Evolutionary conservation across 2,888 invertebrate genomes (phyloP), one percentile per base, ranked within the genome.

Genomic region (Brachylomia viminalis): DNA sequence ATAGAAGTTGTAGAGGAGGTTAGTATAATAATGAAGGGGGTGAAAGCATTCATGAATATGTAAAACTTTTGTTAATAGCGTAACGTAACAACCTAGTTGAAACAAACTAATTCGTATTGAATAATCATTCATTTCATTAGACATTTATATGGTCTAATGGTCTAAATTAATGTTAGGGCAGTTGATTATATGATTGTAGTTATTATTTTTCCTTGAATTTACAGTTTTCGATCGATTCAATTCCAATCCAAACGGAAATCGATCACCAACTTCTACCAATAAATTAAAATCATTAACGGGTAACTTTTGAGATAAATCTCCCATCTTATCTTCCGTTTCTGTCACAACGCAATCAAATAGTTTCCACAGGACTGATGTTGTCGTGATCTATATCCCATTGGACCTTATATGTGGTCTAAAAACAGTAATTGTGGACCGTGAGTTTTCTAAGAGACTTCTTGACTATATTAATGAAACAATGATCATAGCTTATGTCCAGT

Each of bases 231-330:
- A n/a, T 61, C 33, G 49, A 74, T 61, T 70, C 47, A 15, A 80
- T 67, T 45, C 45, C 20, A 52, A 80, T 72, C 8, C 52, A 45
- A 61, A 52, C 5, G 33, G 2, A 64, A 75, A 61, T 71, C 33
- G 45, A 62, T 71, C 30, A 75, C n/a, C 1, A 69, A 80, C 59
- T 76, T 80, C n/a, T 33, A 13, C 38, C 33, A 49, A 80, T 77
- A 72, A 77, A 81, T 70, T 70, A 52, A 80, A 76, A 61, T 75
- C 58, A 20, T 71, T 56, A 68, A 59, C 20, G 20, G 27, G 8
- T 59, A 72, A 69, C 27, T 81, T 81, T 64, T 33, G 13, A 64
- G 49, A 61, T 72, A 79, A 70, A 65, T 81, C 65, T 69, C 49
- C 49, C 42, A 62, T 58, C 45, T 66, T 61, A 11, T n/a, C 47